Conservation (phyloP, 2,797 vertebrate genomes). For the Decapterus maruadsi region DNA sequence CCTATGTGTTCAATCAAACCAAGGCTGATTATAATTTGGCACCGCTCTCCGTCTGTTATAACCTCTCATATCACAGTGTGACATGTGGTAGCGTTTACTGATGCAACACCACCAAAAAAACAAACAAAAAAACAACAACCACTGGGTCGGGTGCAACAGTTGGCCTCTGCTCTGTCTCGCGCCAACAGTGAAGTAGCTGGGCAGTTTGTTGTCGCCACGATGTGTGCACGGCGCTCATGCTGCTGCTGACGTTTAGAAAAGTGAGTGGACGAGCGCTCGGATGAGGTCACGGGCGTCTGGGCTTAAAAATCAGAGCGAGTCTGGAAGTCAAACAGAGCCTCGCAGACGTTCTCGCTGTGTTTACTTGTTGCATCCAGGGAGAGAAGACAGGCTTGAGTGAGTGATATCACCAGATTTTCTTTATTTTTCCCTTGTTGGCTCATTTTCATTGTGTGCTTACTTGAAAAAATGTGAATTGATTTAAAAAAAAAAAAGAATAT, state of each 20-base stretch:
- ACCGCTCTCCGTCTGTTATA: constrained; percentile 28
- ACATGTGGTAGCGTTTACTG: constrained; percentile 65
- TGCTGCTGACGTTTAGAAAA: constrained; percentile 57
- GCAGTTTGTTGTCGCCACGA: constrained; percentile 16
- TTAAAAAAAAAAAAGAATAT: constrained; percentile 1
- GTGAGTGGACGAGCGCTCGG: constrained; percentile 56
- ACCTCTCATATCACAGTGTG: constrained; percentile 45
- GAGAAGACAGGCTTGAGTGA: constrained; percentile 62
- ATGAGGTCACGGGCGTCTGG: constrained; percentile 72
- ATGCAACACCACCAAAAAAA: constrained; percentile 14
- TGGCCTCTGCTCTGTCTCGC: constrained; percentile 41
- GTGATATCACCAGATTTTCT: constrained; percentile 21
- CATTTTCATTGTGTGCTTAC: background rate
- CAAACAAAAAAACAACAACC: too few relatives aligned
- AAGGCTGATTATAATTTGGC: constrained; percentile 67
- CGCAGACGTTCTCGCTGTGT: constrained; percentile 27
- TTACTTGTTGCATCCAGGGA: constrained; percentile 53
- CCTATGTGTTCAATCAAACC: constrained; percentile 67
- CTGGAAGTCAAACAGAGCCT: constrained; percentile 55
- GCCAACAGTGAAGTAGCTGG: constrained; percentile 25
- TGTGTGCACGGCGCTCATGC: constrained; percentile 38
- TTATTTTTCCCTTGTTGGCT: background rate
- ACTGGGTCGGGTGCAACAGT: background rate
- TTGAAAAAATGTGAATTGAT: background rate
- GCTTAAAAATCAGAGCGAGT: constrained; percentile 49